Evolutionary conservation across 30 jellyfish, hydroid and myxozoan genomes (phyloP).

Genomic region (Turritopsis dohrnii): DNA sequence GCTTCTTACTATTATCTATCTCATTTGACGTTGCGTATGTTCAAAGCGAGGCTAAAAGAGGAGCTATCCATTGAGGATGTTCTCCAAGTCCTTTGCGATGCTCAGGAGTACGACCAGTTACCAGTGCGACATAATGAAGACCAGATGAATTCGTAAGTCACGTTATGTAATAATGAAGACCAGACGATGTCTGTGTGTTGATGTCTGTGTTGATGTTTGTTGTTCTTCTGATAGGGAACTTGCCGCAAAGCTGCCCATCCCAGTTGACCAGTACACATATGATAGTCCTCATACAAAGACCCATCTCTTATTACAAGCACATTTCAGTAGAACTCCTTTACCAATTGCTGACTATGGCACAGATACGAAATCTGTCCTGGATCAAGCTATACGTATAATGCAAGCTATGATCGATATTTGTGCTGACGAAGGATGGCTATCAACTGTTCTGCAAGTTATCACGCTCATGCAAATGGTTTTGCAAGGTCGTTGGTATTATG

Average conservation of each 20-base stretch:
- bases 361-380: constrained; percentile 92
- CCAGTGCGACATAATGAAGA: constrained; percentile 99
- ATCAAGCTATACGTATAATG: constrained; percentile 92
- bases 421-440: constrained; percentile 90
- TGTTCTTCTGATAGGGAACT: constrained; percentile 68
- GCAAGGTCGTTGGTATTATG: constrained; percentile 93
- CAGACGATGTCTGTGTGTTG: no score
- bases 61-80: constrained; percentile 59
- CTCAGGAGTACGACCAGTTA: constrained; percentile 62
- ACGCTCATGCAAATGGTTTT: constrained; percentile 71
- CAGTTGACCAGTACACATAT: constrained; percentile 57
- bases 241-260: constrained; percentile 70
- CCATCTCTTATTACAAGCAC: constrained; percentile 90
- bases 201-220: neutral
- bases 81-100: constrained; percentile 58
- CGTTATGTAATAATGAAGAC: no score
- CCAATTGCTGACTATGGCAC: constrained; percentile 95
- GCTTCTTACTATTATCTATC: constrained; percentile 84
- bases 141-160: constrained; percentile 66
- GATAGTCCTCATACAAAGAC: constrained; percentile 91
- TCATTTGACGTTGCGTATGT: constrained; percentile 79
- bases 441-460: constrained; percentile 65
- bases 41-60: constrained; percentile 42
- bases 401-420: constrained; percentile 97
- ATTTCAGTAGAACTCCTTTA: constrained; percentile 62